Base-by-base conservation (phyloP, 2,113 vertebrate species). In the Genyomyrus donnyi region DNA sequence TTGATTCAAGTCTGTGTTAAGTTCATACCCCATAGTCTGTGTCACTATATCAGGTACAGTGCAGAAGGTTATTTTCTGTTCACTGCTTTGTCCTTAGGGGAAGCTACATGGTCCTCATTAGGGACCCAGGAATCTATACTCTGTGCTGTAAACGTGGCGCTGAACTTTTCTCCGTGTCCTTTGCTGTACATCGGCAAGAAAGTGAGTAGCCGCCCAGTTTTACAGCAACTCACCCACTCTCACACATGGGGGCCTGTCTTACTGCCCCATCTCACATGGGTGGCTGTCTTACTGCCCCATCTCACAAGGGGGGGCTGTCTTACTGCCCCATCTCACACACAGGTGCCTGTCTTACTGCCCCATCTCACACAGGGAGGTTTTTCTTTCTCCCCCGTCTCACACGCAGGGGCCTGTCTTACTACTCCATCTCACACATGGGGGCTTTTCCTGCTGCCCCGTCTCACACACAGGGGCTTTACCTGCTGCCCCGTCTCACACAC, bases 81-180 rank as follows among this genome's bases (percentile, higher is more conserved):
- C 24, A 62, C 8, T 62, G 24, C 24, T 62, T 62, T 62, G 56
- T 62, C 56, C 56, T 62, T 62, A 62, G 56, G 1, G 56, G 7
- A 62, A 62, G 56, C 24, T 62, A 62, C 56, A 62, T n/a, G 56
- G 56, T n/a, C 7, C 24, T 62, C 24, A 45, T 96, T 91, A 90
- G 52, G 1, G 92, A 97, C 80, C 94, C 96, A 92, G 97, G 97
- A 92, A 92, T 93, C 80, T 96, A 97, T 90, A 94, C 52, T 0
- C 93, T 98, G 90, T 93, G 83, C 0, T 95, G 97, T 92, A 91
- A 92, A 52, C 95, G 89, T 0, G 52, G 89, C 91, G 93, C 48
- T 0, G 6, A 94, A 91, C 88, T 95, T 93, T 74, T 96, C 94
- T 7, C 74, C 1, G 15, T 80, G 35, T 80, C 15, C 13, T 80